Percentiles rank a stretch among this genome's conserved stretches.
Conservation (phyloP, 2,113 vertebrate species). For the Balaeniceps rex region DNA sequence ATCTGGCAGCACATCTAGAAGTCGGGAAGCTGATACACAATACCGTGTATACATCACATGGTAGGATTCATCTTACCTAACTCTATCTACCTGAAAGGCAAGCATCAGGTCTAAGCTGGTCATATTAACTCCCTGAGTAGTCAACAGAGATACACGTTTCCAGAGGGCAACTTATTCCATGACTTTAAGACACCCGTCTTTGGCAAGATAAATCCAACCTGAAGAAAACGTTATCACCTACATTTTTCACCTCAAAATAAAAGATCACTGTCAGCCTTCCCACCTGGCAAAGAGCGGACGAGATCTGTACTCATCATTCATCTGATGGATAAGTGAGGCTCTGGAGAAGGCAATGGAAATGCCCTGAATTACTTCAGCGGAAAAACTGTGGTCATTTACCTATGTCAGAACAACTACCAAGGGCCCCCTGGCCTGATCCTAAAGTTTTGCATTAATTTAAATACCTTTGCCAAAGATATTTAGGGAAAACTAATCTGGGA, state of each 20-base stretch:
- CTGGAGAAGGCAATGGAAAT: background rate
- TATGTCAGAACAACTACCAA: background rate
- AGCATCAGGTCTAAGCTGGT: background rate
- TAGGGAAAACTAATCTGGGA: background rate
- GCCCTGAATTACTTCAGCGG: background rate
- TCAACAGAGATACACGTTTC: background rate
- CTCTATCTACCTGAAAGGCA: conserved; percentile 46
- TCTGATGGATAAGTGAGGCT: background rate
- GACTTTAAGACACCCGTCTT: background rate
- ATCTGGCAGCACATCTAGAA: background rate
- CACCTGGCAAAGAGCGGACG: background rate
- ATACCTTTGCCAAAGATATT: background rate
- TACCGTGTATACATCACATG: background rate
- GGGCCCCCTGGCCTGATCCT: background rate
- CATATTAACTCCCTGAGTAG: conserved; percentile 10
- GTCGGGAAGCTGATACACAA: background rate
- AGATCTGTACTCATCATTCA: background rate
- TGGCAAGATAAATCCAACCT: background rate
- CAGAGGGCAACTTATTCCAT: conserved; percentile 59
- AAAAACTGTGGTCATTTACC: background rate
- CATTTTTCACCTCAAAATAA: background rate
- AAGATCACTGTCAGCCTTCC: background rate
- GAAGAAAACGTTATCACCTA: background rate
- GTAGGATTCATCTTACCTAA: conserved; percentile 61
- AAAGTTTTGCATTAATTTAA: background rate